Evolutionary conservation across 1,140 invertebrate species (phyloP), one percentile per base, ranked within the genome.

Genomic region (Eriosoma lanigerum): DNA sequence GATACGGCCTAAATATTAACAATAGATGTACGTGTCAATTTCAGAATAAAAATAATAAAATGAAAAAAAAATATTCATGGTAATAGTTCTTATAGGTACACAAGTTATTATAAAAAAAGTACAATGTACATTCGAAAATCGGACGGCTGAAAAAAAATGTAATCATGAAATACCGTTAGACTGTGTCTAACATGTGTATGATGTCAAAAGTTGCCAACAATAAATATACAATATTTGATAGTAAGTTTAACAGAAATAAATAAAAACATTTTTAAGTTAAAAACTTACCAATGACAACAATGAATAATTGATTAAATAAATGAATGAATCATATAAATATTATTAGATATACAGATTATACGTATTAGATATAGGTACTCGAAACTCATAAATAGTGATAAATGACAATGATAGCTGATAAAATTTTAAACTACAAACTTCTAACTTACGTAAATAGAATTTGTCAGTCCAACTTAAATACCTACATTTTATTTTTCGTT

Each of bases 1-100:
- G 73, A 76, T 76, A 46, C 38, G 56, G 75, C 75, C 75, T 78
- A 62, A 78, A 62, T 78, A 78, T 26, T 26, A 78, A 78, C 75
- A 78, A 78, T 78, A 62, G 75, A 60, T 29, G 54, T 78, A 44
- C 75, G 54, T 78, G 75, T 24, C 38, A 19, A 78, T 60, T 26
- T 24, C 24, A 48, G 19, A 78, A 29, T 26, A 12, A 78, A 78
- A 48, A 60, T 44, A 46, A 76, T 60, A 48, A 46, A 60, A 26
- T 21, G 24, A 72, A 72, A 54, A 75, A 54, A 75, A 78, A n/a
- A 68, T 38, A 19, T 19, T n/a, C 21, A 46, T n/a, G 24, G 38
- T 8, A 29, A 62, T 21, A 29, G 29, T 46, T 76, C 48, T 46
- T 62, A 29, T 78, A n/a, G n/a, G n/a, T n/a, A 60, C 56, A 15